Evolutionary conservation across 2,888 invertebrate species (phyloP).

Genomic region (Dexiosoma caninum): DNA sequence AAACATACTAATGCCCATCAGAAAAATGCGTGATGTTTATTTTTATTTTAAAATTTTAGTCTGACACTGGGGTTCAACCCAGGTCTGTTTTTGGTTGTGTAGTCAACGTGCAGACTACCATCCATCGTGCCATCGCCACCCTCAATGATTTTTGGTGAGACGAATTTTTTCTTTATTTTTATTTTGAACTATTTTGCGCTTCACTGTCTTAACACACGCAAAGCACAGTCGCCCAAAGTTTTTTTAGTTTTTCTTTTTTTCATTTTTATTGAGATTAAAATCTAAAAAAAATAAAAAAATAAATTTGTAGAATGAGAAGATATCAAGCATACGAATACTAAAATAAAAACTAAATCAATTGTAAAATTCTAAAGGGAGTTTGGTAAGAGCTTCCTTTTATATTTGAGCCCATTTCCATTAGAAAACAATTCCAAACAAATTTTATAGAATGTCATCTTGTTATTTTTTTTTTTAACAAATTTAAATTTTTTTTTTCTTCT

Average conservation of each 20-base stretch:
- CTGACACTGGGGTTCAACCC: too few relatives aligned
- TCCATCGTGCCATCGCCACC: too few relatives aligned
- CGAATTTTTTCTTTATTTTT: too few relatives aligned
- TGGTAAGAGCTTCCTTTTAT: slow-evolving; percentile 42
- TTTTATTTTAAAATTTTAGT: too few relatives aligned
- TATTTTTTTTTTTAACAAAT: slow-evolving; percentile 13
- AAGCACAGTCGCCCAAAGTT: not conserved
- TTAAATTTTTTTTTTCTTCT: slow-evolving; percentile 17
- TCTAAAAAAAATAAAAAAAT: slow-evolving; percentile 38
- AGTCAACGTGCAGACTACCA: too few relatives aligned
- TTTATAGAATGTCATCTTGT: slow-evolving; percentile 36
- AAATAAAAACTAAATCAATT: slow-evolving; percentile 47
- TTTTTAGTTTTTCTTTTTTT: not conserved
- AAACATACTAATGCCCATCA: too few relatives aligned
- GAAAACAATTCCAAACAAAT: slow-evolving; percentile 50
- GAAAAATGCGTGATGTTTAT: too few relatives aligned
- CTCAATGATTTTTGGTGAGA: too few relatives aligned
- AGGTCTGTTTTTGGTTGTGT: too few relatives aligned
- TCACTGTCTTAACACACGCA: slow-evolving; percentile 10
- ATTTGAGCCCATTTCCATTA: slow-evolving; percentile 59
- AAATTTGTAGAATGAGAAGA: slow-evolving; percentile 11
- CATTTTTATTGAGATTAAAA: too few relatives aligned
- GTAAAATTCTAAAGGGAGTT: slow-evolving; percentile 56
- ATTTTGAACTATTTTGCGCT: too few relatives aligned
- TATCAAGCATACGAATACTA: not conserved